These are phyloP conservation scores for Nymphicus hollandicus DNA, from an alignment of 2,113 vertebrate genomes.

Conservation along the genomic window DNA sequence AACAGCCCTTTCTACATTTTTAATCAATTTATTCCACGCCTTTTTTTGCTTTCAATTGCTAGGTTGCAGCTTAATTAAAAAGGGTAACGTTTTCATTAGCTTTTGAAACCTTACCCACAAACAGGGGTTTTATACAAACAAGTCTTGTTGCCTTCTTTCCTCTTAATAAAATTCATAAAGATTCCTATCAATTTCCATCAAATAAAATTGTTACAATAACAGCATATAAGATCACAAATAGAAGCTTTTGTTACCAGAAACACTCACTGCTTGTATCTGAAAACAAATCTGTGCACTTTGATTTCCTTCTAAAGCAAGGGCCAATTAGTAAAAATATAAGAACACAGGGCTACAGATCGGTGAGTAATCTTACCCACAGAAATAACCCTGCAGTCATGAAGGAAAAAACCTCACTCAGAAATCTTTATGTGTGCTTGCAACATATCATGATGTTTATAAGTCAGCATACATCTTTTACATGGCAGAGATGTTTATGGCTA, in stretches of 20 bases:
- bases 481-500: background rate
- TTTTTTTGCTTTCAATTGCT: background rate
- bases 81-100: background rate
- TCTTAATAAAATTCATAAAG: background rate
- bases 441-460: background rate
- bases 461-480: background rate
- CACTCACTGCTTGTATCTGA: background rate
- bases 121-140: background rate
- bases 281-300: background rate
- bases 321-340: background rate
- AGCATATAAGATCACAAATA: accelerated
- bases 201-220: background rate
- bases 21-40: background rate
- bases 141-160: background rate
- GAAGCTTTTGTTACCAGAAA: background rate
- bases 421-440: background rate
- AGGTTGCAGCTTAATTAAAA: conserved; percentile 8
- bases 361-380: background rate
- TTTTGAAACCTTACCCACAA: background rate
- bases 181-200: background rate
- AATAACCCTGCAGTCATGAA: background rate
- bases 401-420: background rate
- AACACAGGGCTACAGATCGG: background rate
- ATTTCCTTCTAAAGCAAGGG: background rate
- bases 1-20: background rate